Base-by-base conservation (phyloP, 1,140 invertebrate species). In the Penaeus vannamei region DNA sequence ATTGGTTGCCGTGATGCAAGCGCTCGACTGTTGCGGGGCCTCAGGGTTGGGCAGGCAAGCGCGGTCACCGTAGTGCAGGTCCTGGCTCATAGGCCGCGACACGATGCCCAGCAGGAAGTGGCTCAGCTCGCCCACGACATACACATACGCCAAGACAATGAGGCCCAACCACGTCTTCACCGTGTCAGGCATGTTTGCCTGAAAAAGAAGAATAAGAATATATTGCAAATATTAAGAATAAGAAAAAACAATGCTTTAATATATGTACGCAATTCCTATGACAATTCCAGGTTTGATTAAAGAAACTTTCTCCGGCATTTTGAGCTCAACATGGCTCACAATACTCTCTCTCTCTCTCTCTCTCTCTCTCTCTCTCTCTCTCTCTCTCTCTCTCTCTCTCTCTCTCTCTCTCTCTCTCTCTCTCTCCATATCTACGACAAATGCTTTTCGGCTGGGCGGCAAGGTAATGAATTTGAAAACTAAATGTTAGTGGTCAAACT, bases 31-130 rank as follows among this genome's bases (percentile, higher is more conserved):
- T 0, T 23, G 2, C 4, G 64, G 3, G 3, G 95, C 95, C 5
- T 94, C 94, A 92, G 97, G 97, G 46, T 96, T 89, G 53, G 87
- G 93, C 93, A 97, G 95, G 92, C 97, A 98, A 10, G 96, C 95
- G 92, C 96, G 96, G 93, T 98, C 97, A 8, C 97, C 97, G 92
- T 97, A 98, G 91, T 97, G 96, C 69, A 98, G 93, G 92, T 97
- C 96, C 59, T 95, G 95, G 8, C 97, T 96, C 32, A 96, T 96
- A 87, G 95, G 95, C 92, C 97, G 97, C 77, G 96, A 97, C 36
- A 97, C 97, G 0, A 97, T 92, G 93, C 97, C 97, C 91, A 97
- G 97, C 84, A 98, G 93, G 93, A 97, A 97, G 93, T 97, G 97
- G 12, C 97, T 96, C 82, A 98, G 93, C 93, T 98, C 97, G 32